phyloP scores from a whole-genome alignment of 1,140 invertebrate genomes.

The Sycophaga agraensis region DNA sequence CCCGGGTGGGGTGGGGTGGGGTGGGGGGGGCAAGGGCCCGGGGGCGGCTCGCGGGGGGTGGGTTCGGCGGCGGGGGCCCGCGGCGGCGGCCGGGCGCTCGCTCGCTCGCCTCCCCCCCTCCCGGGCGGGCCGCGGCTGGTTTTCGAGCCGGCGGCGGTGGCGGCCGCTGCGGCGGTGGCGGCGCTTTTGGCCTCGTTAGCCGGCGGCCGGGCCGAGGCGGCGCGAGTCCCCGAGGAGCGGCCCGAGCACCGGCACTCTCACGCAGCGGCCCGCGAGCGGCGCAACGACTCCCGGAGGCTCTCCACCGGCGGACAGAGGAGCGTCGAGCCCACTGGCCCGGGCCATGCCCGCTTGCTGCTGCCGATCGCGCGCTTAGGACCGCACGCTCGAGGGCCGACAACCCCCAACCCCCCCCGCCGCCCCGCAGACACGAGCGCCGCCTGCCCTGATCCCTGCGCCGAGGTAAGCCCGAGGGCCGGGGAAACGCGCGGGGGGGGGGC shows the following conservation, averaged over 20 bases:
- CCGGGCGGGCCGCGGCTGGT: too few species aligned
- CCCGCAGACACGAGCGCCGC: too few species aligned
- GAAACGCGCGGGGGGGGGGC: not conserved
- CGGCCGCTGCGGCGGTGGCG: conserved; percentile 35
- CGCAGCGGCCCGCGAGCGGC: conserved; percentile 39
- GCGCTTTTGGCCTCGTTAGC: conserved; percentile 50
- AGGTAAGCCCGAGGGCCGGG: conserved; percentile 7
- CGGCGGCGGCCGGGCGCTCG: conserved; percentile 35
- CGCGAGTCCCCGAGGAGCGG: too few species aligned
- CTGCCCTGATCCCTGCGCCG: too few species aligned
- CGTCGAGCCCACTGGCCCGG: not conserved
- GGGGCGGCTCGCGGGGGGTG: too few species aligned
- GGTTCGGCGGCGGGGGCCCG: too few species aligned
- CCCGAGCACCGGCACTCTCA: too few species aligned
- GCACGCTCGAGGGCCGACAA: too few species aligned
- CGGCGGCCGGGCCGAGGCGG: conserved; percentile 45
- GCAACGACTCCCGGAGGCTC: too few species aligned
- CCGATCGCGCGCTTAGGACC: conserved; percentile 36
- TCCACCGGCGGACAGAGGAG: too few species aligned
- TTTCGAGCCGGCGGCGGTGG: too few species aligned
- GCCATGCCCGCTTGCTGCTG: conserved; percentile 41
- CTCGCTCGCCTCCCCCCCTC: not conserved
- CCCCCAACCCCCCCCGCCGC: too few species aligned
- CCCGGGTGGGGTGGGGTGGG: not conserved
- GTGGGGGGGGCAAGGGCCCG: conserved; percentile 5